A percentile compares a stretch with the other conserved stretches of the same genome.
Evolutionary conservation across 2,113 vertebrate genomes (phyloP).

Genomic region (Sinocyclocheilus anophthalmus): DNA sequence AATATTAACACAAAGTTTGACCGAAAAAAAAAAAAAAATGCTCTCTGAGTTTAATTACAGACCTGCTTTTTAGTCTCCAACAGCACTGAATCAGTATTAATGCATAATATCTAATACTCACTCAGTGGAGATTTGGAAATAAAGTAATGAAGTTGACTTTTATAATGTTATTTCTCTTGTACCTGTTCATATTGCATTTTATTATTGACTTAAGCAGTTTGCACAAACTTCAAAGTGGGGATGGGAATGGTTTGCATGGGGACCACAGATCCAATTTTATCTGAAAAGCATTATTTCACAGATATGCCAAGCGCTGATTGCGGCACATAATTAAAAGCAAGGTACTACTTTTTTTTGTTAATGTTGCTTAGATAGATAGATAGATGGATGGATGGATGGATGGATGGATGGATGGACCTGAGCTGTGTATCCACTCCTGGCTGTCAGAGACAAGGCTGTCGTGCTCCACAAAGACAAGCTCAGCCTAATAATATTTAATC

Average conservation of each 20-base stretch:
- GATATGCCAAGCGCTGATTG: background rate
- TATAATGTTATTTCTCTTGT: background rate
- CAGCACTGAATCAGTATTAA: background rate
- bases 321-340: background rate
- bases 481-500: conserved; percentile 28
- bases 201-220: background rate
- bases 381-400: too few relatives aligned
- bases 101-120: background rate
- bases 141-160: background rate
- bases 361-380: too few relatives aligned
- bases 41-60: background rate
- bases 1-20: background rate
- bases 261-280: background rate
- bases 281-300: background rate
- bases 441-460: conserved; percentile 17
- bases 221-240: background rate
- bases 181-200: background rate
- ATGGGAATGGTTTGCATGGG: background rate
- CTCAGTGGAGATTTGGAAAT: background rate
- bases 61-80: background rate
- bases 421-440: background rate
- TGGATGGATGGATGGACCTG: background rate
- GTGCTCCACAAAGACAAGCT: background rate
- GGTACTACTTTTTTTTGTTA: background rate
- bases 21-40: background rate